Conservation (phyloP, 2,113 vertebrate genomes). For the Erythrocebus patas region DNA sequence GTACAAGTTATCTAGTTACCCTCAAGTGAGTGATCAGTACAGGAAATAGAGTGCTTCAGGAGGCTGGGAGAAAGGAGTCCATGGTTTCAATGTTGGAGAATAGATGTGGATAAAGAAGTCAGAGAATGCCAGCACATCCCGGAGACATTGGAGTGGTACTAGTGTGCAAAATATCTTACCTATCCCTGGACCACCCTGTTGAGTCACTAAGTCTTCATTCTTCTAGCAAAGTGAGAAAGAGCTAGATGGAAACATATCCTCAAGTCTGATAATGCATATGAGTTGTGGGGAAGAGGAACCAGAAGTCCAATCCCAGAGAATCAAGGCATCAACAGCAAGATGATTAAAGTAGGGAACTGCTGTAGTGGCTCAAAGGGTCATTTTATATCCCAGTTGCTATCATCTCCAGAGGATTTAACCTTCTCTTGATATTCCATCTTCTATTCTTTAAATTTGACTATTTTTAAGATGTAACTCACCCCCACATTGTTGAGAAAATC, state of each 20-base stretch:
- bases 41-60: background rate
- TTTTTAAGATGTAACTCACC: background rate
- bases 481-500: background rate
- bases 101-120: background rate
- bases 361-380: background rate
- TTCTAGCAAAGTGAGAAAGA: background rate
- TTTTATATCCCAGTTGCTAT: background rate
- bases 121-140: background rate
- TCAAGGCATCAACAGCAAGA: too few relatives aligned
- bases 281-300: background rate
- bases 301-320: background rate
- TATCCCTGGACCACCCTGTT: background rate
- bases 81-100: background rate
- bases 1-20: background rate
- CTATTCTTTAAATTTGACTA: background rate
- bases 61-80: background rate
- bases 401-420: background rate
- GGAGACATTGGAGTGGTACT: background rate
- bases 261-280: background rate
- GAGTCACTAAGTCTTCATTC: background rate
- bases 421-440: background rate
- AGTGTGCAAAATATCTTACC: background rate
- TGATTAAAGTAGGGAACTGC: background rate
- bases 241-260: background rate
- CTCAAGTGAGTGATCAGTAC: background rate